These are phyloP conservation scores for Ectobius pallidus DNA, from an alignment of 2,888 invertebrate genomes.

Conservation along the genomic window DNA sequence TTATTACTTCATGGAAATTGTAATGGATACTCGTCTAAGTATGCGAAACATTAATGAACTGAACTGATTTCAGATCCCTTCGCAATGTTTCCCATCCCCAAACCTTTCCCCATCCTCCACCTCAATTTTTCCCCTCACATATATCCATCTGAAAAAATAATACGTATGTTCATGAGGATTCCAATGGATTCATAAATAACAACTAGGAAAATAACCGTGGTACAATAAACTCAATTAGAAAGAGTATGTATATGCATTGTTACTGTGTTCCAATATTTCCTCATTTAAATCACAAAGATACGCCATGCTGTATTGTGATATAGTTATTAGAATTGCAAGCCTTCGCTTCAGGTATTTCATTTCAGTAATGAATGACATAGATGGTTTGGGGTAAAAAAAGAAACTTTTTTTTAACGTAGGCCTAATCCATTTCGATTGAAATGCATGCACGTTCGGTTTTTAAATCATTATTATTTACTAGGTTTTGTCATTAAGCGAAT, in stretches of 20 bases:
- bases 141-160: conserved; percentile 1
- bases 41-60: conserved; percentile 22
- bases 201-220: conserved; percentile 15
- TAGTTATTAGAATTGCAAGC: neutral
- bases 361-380: conserved; percentile 15
- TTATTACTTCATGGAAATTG: conserved; percentile 22
- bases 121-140: no score
- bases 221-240: conserved; percentile 28
- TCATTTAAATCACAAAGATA: conserved; percentile 28
- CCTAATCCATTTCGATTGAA: conserved; percentile 5
- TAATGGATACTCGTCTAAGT: conserved; percentile 23
- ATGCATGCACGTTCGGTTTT: neutral
- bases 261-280: conserved; percentile 12
- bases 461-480: neutral
- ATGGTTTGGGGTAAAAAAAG: conserved; percentile 1
- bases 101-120: no score
- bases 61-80: conserved; percentile 19
- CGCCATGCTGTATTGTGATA: neutral
- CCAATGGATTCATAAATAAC: conserved; percentile 17
- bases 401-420: neutral
- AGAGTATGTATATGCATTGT: conserved; percentile 5
- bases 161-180: conserved; percentile 17
- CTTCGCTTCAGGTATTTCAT: conserved; percentile 22
- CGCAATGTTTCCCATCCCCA: neutral
- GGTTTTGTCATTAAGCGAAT: neutral